Percentiles rank a stretch among this genome's conserved stretches.
These are phyloP conservation scores for Pollenia labialis DNA, from an alignment of 2,888 invertebrate species.

Conservation along the genomic window DNA sequence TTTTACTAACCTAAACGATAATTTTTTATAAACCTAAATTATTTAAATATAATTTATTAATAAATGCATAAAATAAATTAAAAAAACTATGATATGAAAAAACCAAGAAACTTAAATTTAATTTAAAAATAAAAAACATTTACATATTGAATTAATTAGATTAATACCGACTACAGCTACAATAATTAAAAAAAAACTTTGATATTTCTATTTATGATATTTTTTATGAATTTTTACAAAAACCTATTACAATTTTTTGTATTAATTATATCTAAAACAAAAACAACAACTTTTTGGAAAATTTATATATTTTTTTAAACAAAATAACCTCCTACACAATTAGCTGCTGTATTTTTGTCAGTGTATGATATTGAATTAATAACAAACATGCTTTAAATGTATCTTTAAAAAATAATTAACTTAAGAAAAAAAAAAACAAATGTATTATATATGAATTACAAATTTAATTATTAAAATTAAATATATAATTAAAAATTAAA, in stretches of 20 bases:
- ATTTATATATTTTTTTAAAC: constrained; percentile 17
- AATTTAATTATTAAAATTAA: constrained; percentile 45
- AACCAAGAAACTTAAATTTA: neutral
- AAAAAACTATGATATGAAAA: neutral
- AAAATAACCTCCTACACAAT: constrained; percentile 1
- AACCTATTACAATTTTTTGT: constrained; percentile 26
- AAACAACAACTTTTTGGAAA: constrained; percentile 17
- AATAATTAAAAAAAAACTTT: constrained; percentile 27
- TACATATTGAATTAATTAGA: neutral
- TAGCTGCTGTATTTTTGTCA: constrained; percentile 68
- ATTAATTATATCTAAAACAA: neutral
- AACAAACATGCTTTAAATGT: constrained; percentile 61
- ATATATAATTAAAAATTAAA: constrained; percentile 5
- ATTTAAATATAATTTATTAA: constrained; percentile 14
- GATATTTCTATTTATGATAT: constrained; percentile 31
- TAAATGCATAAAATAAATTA: constrained; percentile 1
- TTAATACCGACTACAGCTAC: constrained; percentile 15
- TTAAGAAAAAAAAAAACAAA: constrained; percentile 26
- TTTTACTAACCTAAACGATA: constrained; percentile 11
- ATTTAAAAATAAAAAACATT: neutral
- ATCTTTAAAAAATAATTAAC: constrained; percentile 38
- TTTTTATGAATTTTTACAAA: constrained; percentile 23
- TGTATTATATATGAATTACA: constrained; percentile 62
- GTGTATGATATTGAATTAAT: constrained; percentile 49
- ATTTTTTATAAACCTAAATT: neutral